Conservation (phyloP, 2,888 invertebrate genomes). For the Cheilosia impressa region DNA sequence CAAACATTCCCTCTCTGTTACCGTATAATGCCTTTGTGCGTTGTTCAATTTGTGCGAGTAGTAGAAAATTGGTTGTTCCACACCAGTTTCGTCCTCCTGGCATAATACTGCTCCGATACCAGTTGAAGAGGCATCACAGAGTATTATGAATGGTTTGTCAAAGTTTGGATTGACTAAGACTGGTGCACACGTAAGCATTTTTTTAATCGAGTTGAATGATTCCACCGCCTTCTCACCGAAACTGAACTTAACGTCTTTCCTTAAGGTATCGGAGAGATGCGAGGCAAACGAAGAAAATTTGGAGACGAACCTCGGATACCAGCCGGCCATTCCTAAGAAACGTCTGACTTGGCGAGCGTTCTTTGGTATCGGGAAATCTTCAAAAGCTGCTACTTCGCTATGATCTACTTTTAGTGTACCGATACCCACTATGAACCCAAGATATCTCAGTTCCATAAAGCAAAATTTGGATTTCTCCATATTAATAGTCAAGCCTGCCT, state of each 20-base stretch:
- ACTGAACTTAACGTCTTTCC: too few species aligned
- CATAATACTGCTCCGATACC: slow-evolving; percentile 37
- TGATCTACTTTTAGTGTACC: not conserved
- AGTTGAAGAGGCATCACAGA: not conserved
- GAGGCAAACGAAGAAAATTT: not conserved
- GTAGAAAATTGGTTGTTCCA: slow-evolving; percentile 26
- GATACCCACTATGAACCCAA: not conserved
- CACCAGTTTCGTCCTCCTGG: slow-evolving; percentile 30
- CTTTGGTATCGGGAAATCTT: slow-evolving; percentile 11
- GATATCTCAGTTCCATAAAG: not conserved
- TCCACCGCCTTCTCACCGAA: too few species aligned
- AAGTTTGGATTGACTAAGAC: too few species aligned
- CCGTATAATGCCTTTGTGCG: slow-evolving; percentile 24
- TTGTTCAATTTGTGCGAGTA: slow-evolving; percentile 39
- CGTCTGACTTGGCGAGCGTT: slow-evolving; percentile 9
- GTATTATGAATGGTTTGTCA: too few species aligned
- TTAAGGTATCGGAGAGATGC: too few species aligned
- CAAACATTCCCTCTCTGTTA: not conserved
- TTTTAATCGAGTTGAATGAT: too few species aligned
- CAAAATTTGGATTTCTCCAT: not conserved
- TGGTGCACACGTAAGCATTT: too few species aligned
- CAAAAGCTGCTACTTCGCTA: not conserved
- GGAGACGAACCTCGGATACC: too few species aligned
- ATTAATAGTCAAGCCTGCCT: slow-evolving; percentile 1
- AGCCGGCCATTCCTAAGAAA: not conserved